Evolutionary conservation across 2,113 vertebrate species (phyloP), one percentile per base, ranked within the genome.

Genomic region (Rhodinocichla rosea): DNA sequence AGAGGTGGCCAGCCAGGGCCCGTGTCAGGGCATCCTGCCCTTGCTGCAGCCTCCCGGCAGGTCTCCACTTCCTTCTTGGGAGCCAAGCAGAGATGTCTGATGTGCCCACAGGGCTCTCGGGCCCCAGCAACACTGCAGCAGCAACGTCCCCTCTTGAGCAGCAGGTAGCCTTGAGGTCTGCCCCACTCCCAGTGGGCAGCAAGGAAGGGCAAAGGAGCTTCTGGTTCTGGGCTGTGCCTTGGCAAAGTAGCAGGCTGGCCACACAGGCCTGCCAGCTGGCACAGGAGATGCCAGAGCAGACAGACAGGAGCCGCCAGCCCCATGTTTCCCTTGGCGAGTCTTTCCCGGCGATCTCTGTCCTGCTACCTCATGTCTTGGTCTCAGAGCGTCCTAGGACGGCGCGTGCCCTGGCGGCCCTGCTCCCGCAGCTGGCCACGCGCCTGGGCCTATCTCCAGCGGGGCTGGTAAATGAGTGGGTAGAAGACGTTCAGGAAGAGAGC

Each of bases 401-500:
- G 5, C 2, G 11, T 84, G 87, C 73, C 83, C 74, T 14, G 3
- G 59, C 45, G 6, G 73, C 52, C 62, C 86, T 39, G 83, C 78
- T 89, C 81, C 71, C 1, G 17, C 92, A 96, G 77, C 90, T 75
- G 91, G 75, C 95, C 45, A 56, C 1, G 0, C 0, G n/a, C 83
- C 65, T 13, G 13, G 45, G 79, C 96, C 98, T 98, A 99, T 97
- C 95, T 97, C 98, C 98, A 99, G 85, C 90, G 97, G 62, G 97
- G 96, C 96, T 98, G 98, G 97, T 98, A 98, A 73, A 99, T 96
- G 91, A 99, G 97, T 1, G 99, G 98, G 95, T 99, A 99, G 96
- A 99, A 96, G 95, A 99, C 63, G 8, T 99, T 99, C 87, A 99
- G 95, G 87, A 99, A 96, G 81, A 99, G 98, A 22, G 99, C 99